These are phyloP conservation scores for Polydrusus cervinus DNA, from an alignment of 2,888 invertebrate species.

Conservation along the genomic window DNA sequence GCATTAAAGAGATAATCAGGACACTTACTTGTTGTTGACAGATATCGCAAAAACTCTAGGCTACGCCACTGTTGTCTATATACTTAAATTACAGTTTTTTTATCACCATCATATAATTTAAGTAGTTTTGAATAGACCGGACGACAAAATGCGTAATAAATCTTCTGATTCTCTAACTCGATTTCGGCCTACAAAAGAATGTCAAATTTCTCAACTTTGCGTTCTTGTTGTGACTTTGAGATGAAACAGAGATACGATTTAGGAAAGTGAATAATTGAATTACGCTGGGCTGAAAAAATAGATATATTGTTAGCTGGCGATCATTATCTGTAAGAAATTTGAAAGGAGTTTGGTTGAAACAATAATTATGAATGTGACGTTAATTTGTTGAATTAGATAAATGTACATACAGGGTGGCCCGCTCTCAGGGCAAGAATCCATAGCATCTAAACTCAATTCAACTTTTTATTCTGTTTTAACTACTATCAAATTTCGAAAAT, in stretches of 20 bases:
- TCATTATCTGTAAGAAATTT: conserved; percentile 37
- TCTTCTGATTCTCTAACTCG: conserved; percentile 37
- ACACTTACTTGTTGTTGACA: neutral
- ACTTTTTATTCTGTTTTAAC: too few species aligned
- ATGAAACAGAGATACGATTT: conserved; percentile 41
- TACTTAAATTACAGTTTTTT: conserved; percentile 43
- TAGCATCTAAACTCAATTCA: too few species aligned
- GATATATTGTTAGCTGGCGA: conserved; percentile 36
- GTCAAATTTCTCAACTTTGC: conserved; percentile 51
- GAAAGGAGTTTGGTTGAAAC: conserved; percentile 47
- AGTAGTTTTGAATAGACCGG: conserved; percentile 39
- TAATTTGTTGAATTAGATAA: conserved; percentile 47
- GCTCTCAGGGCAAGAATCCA: too few species aligned
- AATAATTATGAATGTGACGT: conserved; percentile 38
- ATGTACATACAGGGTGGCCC: conserved; percentile 12
- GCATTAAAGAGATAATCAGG: neutral
- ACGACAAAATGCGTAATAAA: conserved; percentile 50
- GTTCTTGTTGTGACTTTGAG: conserved; percentile 43
- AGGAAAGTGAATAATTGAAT: conserved; percentile 47
- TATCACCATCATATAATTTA: conserved; percentile 44
- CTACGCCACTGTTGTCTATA: conserved; percentile 32
- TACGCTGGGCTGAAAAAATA: conserved; percentile 39
- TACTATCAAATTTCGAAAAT: too few species aligned
- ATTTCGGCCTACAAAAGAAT: conserved; percentile 51
- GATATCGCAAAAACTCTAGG: neutral